Percentiles rank a stretch among this genome's conserved stretches.
phyloP scores from a whole-genome alignment of 1,140 invertebrate species.

The Polyergus mexicanus region DNA sequence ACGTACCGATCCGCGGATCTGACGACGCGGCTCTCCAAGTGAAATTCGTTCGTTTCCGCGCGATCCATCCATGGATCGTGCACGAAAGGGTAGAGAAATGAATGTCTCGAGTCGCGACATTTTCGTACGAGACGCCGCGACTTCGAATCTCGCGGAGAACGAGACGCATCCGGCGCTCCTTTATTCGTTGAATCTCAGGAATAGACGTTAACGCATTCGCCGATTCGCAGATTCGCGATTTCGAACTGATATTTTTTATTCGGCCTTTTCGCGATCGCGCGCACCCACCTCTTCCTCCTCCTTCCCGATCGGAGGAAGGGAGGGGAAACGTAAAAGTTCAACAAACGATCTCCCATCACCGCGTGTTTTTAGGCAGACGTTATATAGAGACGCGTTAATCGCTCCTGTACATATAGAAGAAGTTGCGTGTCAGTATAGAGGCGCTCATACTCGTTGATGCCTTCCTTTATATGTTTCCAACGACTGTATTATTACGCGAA shows the following conservation, averaged over 20 bases:
- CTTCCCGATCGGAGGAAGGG: not conserved
- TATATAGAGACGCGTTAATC: slow-evolving; percentile 21
- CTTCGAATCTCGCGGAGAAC: not conserved
- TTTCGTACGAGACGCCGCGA: not conserved
- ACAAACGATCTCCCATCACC: slow-evolving; percentile 11
- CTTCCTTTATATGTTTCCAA: slow-evolving; percentile 71
- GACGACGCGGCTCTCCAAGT: slow-evolving; percentile 22
- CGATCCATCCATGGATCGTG: not conserved
- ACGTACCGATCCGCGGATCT: not conserved
- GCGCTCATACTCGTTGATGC: slow-evolving; percentile 69
- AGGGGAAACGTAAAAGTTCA: not conserved
- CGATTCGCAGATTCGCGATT: slow-evolving; percentile 40
- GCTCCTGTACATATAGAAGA: slow-evolving; percentile 50
- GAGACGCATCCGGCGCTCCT: slow-evolving; percentile 14
- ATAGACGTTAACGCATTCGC: slow-evolving; percentile 58
- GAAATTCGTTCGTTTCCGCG: not conserved
- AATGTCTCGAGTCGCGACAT: slow-evolving; percentile 7
- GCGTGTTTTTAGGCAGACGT: slow-evolving; percentile 23
- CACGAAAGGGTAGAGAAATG: not conserved
- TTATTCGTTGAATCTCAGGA: slow-evolving; percentile 57
- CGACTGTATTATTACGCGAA: slow-evolving; percentile 70
- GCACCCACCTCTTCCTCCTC: not conserved
- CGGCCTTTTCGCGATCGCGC: slow-evolving; percentile 23
- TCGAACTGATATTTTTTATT: slow-evolving; percentile 48
- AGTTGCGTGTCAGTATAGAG: slow-evolving; percentile 38